Evolutionary conservation across 64 coral and sea anemone species (phyloP).

Genomic region (Porites australiensis): DNA sequence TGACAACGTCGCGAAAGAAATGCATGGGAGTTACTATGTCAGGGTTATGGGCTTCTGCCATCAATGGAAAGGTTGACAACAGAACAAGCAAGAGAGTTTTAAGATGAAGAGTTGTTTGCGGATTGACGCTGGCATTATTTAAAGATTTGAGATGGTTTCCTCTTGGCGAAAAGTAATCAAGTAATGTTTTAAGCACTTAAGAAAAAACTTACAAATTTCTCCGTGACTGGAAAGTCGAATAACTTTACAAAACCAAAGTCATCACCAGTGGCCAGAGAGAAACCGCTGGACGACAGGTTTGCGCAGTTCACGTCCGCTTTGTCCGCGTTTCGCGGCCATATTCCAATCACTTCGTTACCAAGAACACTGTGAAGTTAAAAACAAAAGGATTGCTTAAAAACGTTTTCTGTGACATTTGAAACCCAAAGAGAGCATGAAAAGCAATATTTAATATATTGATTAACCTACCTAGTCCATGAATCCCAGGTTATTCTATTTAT

Average conservation of each 20-base stretch:
- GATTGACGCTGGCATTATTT: too few species aligned
- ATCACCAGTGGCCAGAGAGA: conserved; percentile 93
- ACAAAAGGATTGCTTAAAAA: not conserved
- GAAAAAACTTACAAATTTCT: conserved; percentile 96
- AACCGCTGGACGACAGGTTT: conserved; percentile 78
- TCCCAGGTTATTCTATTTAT: conserved; percentile 95
- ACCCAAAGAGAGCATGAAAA: not conserved
- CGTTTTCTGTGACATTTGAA: not conserved
- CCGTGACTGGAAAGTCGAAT: conserved; percentile 92
- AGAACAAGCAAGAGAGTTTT: too few species aligned
- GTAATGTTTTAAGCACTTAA: not conserved
- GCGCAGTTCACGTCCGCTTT: conserved; percentile 99
- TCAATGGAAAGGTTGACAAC: too few species aligned
- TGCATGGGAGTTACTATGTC: too few species aligned
- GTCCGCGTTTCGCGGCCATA: conserved; percentile 98
- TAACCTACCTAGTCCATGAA: conserved; percentile 91
- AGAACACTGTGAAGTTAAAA: conserved; percentile 72
- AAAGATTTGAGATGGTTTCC: too few species aligned
- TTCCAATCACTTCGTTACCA: conserved; percentile 95
- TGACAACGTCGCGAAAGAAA: too few species aligned
- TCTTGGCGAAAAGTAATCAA: not conserved
- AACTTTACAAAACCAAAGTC: conserved; percentile 99
- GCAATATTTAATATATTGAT: not conserved
- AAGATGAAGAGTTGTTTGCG: too few species aligned
- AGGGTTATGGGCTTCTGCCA: too few species aligned